Base-by-base conservation (phyloP, 2,888 invertebrate species). In the Drosophila mettleri region DNA sequence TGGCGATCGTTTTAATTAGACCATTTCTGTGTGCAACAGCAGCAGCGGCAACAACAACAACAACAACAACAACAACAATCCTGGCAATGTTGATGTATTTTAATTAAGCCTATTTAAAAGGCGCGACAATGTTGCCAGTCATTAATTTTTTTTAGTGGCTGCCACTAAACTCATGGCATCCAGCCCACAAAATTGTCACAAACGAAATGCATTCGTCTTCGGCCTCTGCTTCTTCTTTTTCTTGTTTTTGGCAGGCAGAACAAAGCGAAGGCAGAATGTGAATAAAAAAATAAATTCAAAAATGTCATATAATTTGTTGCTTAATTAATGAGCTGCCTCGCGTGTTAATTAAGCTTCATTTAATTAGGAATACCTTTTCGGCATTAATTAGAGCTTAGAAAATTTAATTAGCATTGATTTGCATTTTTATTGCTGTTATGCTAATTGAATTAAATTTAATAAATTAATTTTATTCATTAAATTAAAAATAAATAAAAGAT, bases 1-100 rank as follows among this genome's bases (percentile, higher is more conserved):
- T 57, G 77, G 61, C 78, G 63, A 74, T 68, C 74, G 70, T 75
- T 83, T 86, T 89, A 87, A 88, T 88, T 89, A 78, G 81, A 77
- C 74, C 70, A 79, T 81, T 81, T 74, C 81, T 78, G 66, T 68
- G 62, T 69, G 54, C 16, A 36, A 3, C 36, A 36, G 2, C 20
- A 39, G 48, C 64, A 59, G 31, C 53, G 46, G 36, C 72, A 71
- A 36, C 43, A 64, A 55, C 61, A 46, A 33, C 51, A 57, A 22
- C 48, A 62, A 22, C 53, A 49, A 6, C 31, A 55, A 5, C 34
- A 58, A 22, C 48, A 55, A 45, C 22, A 34, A 39, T 16, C 20
- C 27, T 12, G 16, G 38, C 63, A 62, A 34, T 38, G 51, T 29
- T 52, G 62, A 59, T 72, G 69, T 55, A 74, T 78, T 79, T 74